Base-by-base conservation (phyloP, 2,113 vertebrate genomes). In the Ranitomeya imitator region DNA sequence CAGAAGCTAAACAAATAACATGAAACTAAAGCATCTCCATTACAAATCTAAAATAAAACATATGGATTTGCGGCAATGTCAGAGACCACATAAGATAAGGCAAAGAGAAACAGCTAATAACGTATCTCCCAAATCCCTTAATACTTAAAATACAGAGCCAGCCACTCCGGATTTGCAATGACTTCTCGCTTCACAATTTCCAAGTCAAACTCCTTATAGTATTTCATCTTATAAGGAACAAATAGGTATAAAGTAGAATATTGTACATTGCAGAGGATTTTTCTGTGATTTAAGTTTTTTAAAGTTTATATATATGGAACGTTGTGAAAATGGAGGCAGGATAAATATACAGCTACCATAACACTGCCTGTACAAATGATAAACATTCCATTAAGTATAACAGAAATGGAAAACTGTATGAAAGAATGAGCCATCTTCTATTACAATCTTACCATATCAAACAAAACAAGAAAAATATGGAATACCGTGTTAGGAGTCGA, bases 81-180 rank as follows among this genome's bases (percentile, higher is more conserved):
- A 65, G 37, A 87, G 80, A 80, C 77, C 77, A 80, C 76, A 79
- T 55, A 80, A 67, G 77, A 79, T 87, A 80, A 87, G 63, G n/a
- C 60, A 67, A 52, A 78, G 77, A 67, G 8, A 79, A 79, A 80
- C 77, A 87, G 60, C 86, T 80, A 87, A 71, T 87, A 87, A 71
- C 45, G 77, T 87, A 87, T 87, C 63, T 80, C 45, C 71, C 45
- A 87, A 79, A 87, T 87, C 77, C 52, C 21, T 23, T 67, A 77
- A 86, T 86, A 55, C 85, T 31, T 65, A 54, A 65, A 67, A 79
- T 52, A 80, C 23, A n/a, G 51, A 69, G 51, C 52, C 45, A 71
- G 77, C n/a, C 51, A 69, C 60, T 65, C 13, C 37, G 77, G 77
- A 69, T 80, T 80, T 80, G 23, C 77, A 69, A 59, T 12, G n/a